Evolutionary conservation across 2,797 vertebrate genomes (phyloP).

Genomic region (Mus spretus): DNA sequence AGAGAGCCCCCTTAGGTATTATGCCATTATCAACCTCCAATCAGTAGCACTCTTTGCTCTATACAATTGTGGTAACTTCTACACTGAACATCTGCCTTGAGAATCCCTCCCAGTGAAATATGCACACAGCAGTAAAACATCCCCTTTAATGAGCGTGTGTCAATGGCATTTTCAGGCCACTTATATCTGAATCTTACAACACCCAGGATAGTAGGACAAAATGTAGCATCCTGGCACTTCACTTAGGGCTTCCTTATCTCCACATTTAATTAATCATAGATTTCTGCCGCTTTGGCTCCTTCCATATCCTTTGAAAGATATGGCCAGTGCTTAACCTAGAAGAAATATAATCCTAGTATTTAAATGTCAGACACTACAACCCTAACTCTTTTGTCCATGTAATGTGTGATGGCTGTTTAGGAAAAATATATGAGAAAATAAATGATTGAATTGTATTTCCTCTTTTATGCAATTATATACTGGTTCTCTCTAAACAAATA

Average conservation of each 20-base stretch:
- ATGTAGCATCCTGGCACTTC: neutral
- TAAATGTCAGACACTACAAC: neutral
- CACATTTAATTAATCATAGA: constrained; percentile 17
- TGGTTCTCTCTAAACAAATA: constrained; percentile 3
- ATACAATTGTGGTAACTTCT: neutral
- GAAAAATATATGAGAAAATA: neutral
- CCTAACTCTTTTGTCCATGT: neutral
- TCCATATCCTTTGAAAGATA: neutral
- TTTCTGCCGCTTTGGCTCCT: neutral
- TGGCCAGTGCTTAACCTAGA: constrained; percentile 21
- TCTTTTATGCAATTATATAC: neutral
- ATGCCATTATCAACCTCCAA: neutral
- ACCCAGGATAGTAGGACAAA: neutral
- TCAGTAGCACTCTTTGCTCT: neutral
- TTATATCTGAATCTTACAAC: neutral
- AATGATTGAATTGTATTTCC: constrained; percentile 15
- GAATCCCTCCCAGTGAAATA: neutral
- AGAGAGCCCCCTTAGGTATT: neutral
- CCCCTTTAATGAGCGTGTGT: neutral
- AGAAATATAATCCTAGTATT: neutral
- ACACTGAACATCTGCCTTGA: neutral
- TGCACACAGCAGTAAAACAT: neutral
- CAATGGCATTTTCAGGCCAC: too few species aligned
- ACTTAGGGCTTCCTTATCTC: neutral
- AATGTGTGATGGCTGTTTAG: neutral